Evolutionary conservation across 2,113 vertebrate genomes (phyloP), one percentile per base, ranked within the genome.

Genomic region (Spea bombifrons): DNA sequence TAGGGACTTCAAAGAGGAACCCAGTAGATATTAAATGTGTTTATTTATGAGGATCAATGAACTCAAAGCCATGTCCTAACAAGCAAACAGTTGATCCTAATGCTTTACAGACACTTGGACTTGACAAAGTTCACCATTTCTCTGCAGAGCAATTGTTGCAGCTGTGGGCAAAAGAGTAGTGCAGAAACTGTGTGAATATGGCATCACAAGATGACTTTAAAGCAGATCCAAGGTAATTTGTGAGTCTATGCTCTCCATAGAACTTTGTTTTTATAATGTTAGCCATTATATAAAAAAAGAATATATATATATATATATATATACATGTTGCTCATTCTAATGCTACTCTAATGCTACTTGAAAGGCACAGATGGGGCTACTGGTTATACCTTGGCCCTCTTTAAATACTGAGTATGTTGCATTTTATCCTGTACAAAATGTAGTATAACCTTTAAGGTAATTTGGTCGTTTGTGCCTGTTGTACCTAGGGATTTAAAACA

Each of bases 31-130:
- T 53, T 44, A 50, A 6, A 16, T 17, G 10, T 65, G 70, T 78
- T 71, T 71, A 61, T 13, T 49, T 17, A 46, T 65, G 8, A 43
- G 49, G 61, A 78, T 71, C 76, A 78, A 72, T 78, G 76, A 71
- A 70, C 76, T 78, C 16, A 53, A 63, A 50, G 69, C 10, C 59
- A 46, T 52, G 15, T 48, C 13, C 44, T 49, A 15, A 30, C 61
- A 72, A 57, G 55, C 52, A 70, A 49, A 48, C 45, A 70, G 47
- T 16, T 50, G 48, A 50, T 50, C 2, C 48, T 17, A 13, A 66
- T 15, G 59, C 61, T 64, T 52, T 55, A 10, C 15, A 71, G 57
- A 16, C 59, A 52, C 57, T 75, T 75, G 74, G 52, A 52, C 57
- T 75, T 75, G 74, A 43, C 65, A 68, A 68, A 76, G 65, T 76